Evolutionary conservation across 1,140 invertebrate species (phyloP), one percentile per base, ranked within the genome.

Genomic region (Drosophila littoralis): DNA sequence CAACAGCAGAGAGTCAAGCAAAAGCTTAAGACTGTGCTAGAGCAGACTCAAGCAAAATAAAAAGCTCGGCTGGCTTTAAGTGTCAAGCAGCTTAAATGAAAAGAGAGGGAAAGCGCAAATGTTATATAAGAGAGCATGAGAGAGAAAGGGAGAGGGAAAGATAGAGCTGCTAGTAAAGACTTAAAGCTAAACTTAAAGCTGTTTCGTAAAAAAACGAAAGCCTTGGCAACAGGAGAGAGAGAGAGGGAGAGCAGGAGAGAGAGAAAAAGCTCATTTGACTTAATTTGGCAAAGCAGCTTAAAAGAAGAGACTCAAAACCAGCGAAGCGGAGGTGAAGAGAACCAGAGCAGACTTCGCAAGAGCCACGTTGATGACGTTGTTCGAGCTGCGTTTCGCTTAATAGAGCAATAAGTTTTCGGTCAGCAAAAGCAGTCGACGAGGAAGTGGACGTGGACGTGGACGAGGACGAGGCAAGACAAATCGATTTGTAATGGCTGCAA

Each of bases 401-500:
- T 84, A 84, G 77, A 80, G 81, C 77, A 77, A 84, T 84, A 80
- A 84, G 81, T 84, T 84, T 59, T 61, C 68, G 75, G 75, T 52
- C 75, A 61, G 66, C 51, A 35, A 54, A 8, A 51, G 22, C 15
- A 35, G 60, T 8, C 22, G 15, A 12, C 9, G 33, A 12, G 36
- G 33, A 52, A 12, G 28, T n/a, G 7, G 33, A 52, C n/a, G 28
- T n/a, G 7, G 33, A 3, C 32, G 9, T 35, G 13, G 12, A 28
- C 13, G 32, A 7, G 22, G 17, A 50, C 42, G 28, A 61, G 61
- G 45, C 42, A 65, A 90, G 81, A 90, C 82, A 90, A 90, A 90
- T 90, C 85, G 85, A 90, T 90, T 90, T 91, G 81, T 90, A 90
- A 90, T 90, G 85, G 84, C 86, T 48, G 57, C 81, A 77, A 50